Percentiles rank a stretch among this genome's conserved stretches.
phyloP scores from a whole-genome alignment of 1,140 invertebrate species.

The Yoshiicerus persimilis region DNA sequence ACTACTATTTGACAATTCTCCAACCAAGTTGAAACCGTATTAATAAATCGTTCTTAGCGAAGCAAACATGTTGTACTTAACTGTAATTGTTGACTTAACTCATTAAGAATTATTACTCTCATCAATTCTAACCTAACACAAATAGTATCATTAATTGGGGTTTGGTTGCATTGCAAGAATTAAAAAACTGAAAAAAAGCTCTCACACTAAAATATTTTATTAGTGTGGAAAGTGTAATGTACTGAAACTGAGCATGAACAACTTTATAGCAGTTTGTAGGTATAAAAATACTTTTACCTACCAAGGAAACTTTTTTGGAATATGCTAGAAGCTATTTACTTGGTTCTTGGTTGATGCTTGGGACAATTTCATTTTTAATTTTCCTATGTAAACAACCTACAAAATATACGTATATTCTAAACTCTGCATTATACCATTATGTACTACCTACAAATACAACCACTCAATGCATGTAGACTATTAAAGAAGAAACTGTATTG shows the following conservation, averaged over 20 bases:
- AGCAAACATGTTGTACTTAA: background rate
- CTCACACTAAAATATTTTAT: background rate
- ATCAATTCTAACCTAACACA: background rate
- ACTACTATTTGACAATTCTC: too few relatives aligned
- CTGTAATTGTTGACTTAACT: background rate
- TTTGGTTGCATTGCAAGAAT: background rate
- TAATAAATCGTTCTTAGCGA: too few relatives aligned
- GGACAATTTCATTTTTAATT: background rate
- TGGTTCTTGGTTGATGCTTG: background rate
- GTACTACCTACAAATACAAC: background rate
- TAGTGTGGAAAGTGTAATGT: background rate
- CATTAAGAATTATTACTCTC: background rate
- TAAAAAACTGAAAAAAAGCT: background rate
- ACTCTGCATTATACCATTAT: background rate
- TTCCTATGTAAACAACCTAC: background rate
- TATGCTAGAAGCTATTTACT: background rate
- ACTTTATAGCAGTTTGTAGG: background rate
- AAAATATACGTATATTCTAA: too few relatives aligned
- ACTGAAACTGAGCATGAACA: background rate
- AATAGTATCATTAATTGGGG: background rate
- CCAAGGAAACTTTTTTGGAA: background rate
- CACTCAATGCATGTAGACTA: too few relatives aligned
- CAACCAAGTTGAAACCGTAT: too few relatives aligned
- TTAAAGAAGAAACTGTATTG: too few relatives aligned
- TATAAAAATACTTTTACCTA: background rate